Evolutionary conservation across 2,797 vertebrate species (phyloP).

Genomic region (Anableps anableps): DNA sequence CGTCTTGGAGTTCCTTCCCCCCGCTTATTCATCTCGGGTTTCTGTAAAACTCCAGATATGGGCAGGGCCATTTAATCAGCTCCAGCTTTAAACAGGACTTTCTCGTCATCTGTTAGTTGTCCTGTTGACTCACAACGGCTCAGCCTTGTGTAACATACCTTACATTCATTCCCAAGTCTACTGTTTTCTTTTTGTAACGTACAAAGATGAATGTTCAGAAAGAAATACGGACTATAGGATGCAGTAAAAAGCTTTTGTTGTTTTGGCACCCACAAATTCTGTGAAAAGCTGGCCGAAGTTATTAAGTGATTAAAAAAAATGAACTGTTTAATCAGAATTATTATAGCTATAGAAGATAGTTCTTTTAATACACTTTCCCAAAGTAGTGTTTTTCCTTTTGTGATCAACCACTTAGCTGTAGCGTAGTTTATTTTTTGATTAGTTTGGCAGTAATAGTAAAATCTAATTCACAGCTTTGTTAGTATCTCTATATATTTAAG

Average conservation of each 20-base stretch:
- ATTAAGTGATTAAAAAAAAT: too few species aligned
- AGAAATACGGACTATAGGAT: neutral
- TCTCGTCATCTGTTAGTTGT: constrained; percentile 24
- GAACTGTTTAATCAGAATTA: neutral
- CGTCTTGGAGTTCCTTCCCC: constrained; percentile 38
- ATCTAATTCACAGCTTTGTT: neutral
- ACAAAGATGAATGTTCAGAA: neutral
- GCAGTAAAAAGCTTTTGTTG: neutral
- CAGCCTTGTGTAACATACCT: constrained; percentile 2
- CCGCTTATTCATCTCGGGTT: constrained; percentile 61
- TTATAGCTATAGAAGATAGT: neutral
- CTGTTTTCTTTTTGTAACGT: neutral
- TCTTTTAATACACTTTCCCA: neutral
- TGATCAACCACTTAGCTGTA: neutral
- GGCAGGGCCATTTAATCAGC: constrained; percentile 51
- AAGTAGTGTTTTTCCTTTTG: neutral
- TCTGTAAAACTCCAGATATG: constrained; percentile 66
- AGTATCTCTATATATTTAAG: neutral
- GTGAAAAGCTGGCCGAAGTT: too few species aligned
- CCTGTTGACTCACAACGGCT: neutral
- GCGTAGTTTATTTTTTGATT: neutral
- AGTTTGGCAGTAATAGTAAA: neutral
- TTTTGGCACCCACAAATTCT: neutral
- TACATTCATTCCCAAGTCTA: neutral
- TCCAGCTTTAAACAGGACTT: constrained; percentile 32